Evolutionary conservation across 2,888 invertebrate species (phyloP).

Genomic region (Actias luna): DNA sequence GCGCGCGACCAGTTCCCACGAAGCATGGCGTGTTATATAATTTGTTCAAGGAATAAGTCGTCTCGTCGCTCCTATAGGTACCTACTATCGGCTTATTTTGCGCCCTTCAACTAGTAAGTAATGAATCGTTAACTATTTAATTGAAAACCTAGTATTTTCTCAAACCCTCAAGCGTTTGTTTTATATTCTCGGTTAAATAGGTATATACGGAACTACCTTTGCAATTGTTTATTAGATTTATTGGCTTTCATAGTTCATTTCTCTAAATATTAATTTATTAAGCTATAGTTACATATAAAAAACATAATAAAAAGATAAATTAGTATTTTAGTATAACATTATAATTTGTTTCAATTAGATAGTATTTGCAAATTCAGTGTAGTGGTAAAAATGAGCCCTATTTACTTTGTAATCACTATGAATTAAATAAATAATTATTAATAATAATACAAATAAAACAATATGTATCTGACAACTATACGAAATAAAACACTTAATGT

Average conservation of each 20-base stretch:
- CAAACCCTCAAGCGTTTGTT: background rate
- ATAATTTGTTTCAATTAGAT: too few relatives aligned
- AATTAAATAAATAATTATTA: too few relatives aligned
- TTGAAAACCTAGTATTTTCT: constrained; percentile 10
- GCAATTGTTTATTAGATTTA: background rate
- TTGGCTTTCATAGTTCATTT: background rate
- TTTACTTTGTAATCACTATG: too few relatives aligned
- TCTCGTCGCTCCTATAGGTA: constrained; percentile 10
- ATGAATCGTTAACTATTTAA: constrained; percentile 22
- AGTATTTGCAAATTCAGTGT: background rate
- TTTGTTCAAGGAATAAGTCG: constrained; percentile 33
- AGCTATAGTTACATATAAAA: background rate
- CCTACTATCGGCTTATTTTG: background rate
- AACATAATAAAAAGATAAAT: background rate
- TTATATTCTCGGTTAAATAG: background rate
- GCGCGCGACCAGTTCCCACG: constrained; percentile 16
- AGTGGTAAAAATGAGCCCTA: too few relatives aligned
- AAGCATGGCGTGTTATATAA: constrained; percentile 29
- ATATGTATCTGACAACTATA: too few relatives aligned
- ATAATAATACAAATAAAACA: too few relatives aligned
- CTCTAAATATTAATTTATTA: background rate
- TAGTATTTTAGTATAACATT: too few relatives aligned
- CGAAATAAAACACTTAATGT: too few relatives aligned
- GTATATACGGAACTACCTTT: background rate
- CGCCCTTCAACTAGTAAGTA: constrained; percentile 21